phyloP scores from a whole-genome alignment of 2,888 invertebrate species.

The Drosophila paramelanica region DNA sequence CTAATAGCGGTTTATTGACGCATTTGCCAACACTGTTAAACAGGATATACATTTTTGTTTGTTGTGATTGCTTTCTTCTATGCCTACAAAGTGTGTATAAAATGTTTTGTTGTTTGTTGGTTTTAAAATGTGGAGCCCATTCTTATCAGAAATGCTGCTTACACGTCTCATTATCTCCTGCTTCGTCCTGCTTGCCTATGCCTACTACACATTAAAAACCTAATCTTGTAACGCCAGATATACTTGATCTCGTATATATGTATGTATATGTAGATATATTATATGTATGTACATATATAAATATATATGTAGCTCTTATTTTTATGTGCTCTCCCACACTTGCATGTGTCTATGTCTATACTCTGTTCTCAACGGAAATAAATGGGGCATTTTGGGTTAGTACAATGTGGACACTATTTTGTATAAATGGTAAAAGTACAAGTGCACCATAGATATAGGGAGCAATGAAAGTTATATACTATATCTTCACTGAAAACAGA shows the following conservation, averaged over 20 bases:
- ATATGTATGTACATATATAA: conserved; percentile 15
- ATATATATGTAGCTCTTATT: conserved; percentile 23
- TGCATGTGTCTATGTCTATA: not conserved
- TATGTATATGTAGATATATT: conserved; percentile 16
- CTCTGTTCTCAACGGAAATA: conserved; percentile 21
- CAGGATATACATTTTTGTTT: conserved; percentile 20
- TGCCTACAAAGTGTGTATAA: conserved; percentile 24
- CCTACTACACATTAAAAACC: conserved; percentile 51
- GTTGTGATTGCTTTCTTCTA: conserved; percentile 5
- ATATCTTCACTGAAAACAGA: conserved; percentile 17
- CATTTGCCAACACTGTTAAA: conserved; percentile 46
- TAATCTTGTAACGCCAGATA: conserved; percentile 57
- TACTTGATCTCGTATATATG: conserved; percentile 39
- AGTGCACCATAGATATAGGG: conserved; percentile 3
- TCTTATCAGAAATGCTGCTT: conserved; percentile 43
- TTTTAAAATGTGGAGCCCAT: conserved; percentile 27
- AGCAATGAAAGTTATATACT: not conserved
- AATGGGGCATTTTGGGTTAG: conserved; percentile 2
- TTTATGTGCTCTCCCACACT: conserved; percentile 15
- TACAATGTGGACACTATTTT: conserved; percentile 4
- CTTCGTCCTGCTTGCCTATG: conserved; percentile 11
- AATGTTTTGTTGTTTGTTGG: conserved; percentile 28
- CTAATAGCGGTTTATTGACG: conserved; percentile 1
- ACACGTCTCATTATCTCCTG: conserved; percentile 10
- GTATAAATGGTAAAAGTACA: conserved; percentile 5